phyloP scores from a whole-genome alignment of 2,113 vertebrate species.

The Meriones unguiculatus region DNA sequence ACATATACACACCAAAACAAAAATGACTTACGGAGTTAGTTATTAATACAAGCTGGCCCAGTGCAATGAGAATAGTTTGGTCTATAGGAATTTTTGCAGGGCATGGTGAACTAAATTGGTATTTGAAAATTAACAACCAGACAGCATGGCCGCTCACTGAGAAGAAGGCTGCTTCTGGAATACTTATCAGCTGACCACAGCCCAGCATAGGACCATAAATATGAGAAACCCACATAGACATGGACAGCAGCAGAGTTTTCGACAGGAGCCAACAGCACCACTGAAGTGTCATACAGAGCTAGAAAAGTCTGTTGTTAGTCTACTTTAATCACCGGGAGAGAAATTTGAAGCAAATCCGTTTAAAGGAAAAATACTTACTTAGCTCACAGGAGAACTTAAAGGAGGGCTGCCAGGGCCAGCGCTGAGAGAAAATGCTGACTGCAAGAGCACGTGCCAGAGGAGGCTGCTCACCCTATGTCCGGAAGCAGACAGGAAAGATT shows the following conservation, averaged over 20 bases:
- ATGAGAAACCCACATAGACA: not conserved
- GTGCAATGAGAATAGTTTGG: not conserved
- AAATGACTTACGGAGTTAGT: not conserved
- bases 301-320: not conserved
- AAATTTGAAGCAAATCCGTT: not conserved
- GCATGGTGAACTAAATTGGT: not conserved
- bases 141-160: not conserved
- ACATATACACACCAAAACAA: not conserved
- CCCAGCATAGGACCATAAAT: not conserved
- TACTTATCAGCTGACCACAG: not conserved
- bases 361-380: not conserved
- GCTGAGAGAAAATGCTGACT: no score
- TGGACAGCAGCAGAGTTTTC: not conserved
- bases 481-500: not conserved
- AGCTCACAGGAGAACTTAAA: not conserved
- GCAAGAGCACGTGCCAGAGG: not conserved
- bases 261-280: not conserved
- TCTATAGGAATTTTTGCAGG: not conserved
- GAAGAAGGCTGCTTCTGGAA: not conserved
- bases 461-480: not conserved
- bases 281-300: not conserved
- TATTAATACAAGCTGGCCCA: not conserved
- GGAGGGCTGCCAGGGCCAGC: not conserved
- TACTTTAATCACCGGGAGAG: not conserved
- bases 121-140: not conserved